phyloP scores from a whole-genome alignment of 2,888 invertebrate genomes.

The Macropis europaea region DNA sequence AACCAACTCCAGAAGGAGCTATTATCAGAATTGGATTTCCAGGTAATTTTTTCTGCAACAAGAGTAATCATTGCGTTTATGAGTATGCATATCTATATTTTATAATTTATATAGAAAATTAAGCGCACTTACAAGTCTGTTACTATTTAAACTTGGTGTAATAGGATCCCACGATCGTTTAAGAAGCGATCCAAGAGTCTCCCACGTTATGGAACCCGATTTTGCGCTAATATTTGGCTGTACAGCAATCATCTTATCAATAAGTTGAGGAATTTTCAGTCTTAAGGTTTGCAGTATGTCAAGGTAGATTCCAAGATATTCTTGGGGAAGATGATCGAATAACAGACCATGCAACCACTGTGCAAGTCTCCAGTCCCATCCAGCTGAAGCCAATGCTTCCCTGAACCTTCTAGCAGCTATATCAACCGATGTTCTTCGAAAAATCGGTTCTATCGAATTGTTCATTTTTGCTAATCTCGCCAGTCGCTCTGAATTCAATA shows the following conservation, averaged over 20 bases:
- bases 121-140: constrained; percentile 84
- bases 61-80: constrained; percentile 5
- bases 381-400: constrained; percentile 84
- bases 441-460: constrained; percentile 84
- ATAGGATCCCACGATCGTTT: constrained; percentile 90
- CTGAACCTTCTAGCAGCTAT: constrained; percentile 86
- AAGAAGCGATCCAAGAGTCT: constrained; percentile 84
- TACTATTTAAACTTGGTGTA: constrained; percentile 81
- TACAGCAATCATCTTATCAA: constrained; percentile 86
- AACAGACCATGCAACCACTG: constrained; percentile 90
- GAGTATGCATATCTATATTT: not conserved
- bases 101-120: constrained; percentile 3
- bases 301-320: constrained; percentile 87
- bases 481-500: constrained; percentile 85
- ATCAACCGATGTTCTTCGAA: constrained; percentile 86
- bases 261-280: constrained; percentile 85
- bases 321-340: constrained; percentile 85
- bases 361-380: constrained; percentile 87
- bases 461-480: constrained; percentile 84
- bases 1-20: constrained; percentile 82
- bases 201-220: constrained; percentile 82
- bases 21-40: constrained; percentile 86
- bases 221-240: constrained; percentile 81
- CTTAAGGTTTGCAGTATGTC: constrained; percentile 88
- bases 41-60: constrained; percentile 83